A percentile compares a stretch with the other conserved stretches of the same genome.
These are phyloP conservation scores for Odontocerum albicorne DNA, from an alignment of 2,888 invertebrate species.

Conservation along the genomic window DNA sequence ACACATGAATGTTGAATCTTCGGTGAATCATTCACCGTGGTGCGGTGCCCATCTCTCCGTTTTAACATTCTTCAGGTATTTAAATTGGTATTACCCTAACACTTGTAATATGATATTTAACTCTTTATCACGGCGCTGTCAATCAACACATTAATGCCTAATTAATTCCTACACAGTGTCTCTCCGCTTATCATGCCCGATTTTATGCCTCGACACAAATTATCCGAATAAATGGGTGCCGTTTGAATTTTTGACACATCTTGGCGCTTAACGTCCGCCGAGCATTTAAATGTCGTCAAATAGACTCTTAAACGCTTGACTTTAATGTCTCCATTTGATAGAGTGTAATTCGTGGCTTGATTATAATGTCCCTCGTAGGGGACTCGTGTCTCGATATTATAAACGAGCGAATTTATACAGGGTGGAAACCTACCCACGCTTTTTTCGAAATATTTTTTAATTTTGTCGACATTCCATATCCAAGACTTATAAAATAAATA, in stretches of 20 bases:
- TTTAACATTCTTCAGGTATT: slow-evolving; percentile 1
- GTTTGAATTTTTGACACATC: slow-evolving; percentile 9
- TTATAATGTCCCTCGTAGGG: slow-evolving; percentile 8
- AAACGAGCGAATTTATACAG: slow-evolving; percentile 27
- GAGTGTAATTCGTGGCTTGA: slow-evolving; percentile 14
- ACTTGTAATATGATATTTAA: slow-evolving; percentile 11
- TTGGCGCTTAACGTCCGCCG: slow-evolving; percentile 6
- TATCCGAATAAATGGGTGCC: slow-evolving; percentile 9
- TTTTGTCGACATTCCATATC: too few relatives aligned
- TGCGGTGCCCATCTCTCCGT: not conserved
- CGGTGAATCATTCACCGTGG: too few relatives aligned
- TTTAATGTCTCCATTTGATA: slow-evolving; percentile 17
- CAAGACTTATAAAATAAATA: too few relatives aligned
- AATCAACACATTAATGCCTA: slow-evolving; percentile 11
- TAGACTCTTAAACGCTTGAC: slow-evolving; percentile 13
- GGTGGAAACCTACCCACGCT: too few relatives aligned
- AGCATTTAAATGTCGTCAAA: slow-evolving; percentile 17
- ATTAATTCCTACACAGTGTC: slow-evolving; percentile 16
- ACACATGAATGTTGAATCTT: too few relatives aligned
- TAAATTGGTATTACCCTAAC: not conserved
- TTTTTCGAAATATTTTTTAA: too few relatives aligned
- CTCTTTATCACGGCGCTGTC: slow-evolving; percentile 8
- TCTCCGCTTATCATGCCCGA: slow-evolving; percentile 7
- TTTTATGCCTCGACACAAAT: slow-evolving; percentile 19
- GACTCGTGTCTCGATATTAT: slow-evolving; percentile 19